These are phyloP conservation scores for Cercopithecus mona DNA, from an alignment of 2,113 vertebrate species.

Conservation along the genomic window DNA sequence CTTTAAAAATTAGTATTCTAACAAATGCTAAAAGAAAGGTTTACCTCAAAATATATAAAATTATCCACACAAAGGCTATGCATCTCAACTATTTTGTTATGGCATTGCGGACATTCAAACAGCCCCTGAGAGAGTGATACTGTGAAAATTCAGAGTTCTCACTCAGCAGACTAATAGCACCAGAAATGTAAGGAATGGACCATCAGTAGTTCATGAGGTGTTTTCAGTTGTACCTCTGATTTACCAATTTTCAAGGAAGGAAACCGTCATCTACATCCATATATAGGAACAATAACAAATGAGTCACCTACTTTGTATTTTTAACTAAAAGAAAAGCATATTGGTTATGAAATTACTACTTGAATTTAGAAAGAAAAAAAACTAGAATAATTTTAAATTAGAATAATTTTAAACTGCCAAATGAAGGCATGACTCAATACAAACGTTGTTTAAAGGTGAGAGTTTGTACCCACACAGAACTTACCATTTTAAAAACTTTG, in stretches of 20 bases:
- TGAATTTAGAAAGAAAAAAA: background rate
- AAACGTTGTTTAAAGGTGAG: background rate
- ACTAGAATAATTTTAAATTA: background rate
- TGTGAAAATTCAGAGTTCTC: background rate
- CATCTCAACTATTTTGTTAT: background rate
- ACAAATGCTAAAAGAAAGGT: background rate
- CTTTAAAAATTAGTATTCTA: background rate
- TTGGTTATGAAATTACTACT: background rate
- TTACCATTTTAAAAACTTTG: slow-evolving; percentile 81
- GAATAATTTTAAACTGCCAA: background rate
- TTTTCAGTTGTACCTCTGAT: fast-evolving
- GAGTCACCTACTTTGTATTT: background rate
- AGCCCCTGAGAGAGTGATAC: background rate
- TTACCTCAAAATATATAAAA: background rate
- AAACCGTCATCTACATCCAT: background rate
- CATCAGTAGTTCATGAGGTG: background rate
- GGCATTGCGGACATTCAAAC: fast-evolving
- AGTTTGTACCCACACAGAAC: background rate
- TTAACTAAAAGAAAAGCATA: slow-evolving; percentile 24
- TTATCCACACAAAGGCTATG: background rate
- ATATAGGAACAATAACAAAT: background rate
- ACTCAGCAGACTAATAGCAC: background rate
- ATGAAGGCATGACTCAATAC: background rate
- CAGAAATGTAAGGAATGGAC: background rate
- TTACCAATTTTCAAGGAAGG: background rate